These are phyloP conservation scores for Spermophilus dauricus DNA, from an alignment of 2,113 vertebrate species.

Conservation along the genomic window DNA sequence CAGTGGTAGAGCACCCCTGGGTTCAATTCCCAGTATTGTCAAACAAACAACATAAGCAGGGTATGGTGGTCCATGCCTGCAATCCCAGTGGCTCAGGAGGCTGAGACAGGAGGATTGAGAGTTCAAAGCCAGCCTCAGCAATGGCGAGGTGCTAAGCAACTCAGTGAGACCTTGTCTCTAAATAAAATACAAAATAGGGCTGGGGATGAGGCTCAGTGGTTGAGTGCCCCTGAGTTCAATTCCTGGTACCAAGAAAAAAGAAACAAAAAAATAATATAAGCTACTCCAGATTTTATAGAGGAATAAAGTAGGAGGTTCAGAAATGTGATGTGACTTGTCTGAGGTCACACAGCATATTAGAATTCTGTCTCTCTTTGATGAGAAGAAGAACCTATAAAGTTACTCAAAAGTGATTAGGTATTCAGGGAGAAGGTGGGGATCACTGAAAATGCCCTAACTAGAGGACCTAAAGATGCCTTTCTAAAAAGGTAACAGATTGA, in stretches of 20 bases:
- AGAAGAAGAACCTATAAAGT: conserved; percentile 22
- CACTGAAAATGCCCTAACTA: neutral
- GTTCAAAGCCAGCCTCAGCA: too few species aligned
- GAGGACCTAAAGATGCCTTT: neutral
- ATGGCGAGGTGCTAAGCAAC: too few species aligned
- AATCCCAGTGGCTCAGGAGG: too few species aligned
- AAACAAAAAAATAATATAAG: neutral
- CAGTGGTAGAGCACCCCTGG: neutral
- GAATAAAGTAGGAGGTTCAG: conserved; percentile 3
- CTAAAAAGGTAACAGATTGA: neutral
- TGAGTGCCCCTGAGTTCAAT: too few species aligned
- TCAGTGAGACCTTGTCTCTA: too few species aligned
- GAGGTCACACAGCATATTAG: neutral
- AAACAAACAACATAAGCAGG: too few species aligned
- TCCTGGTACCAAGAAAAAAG: too few species aligned
- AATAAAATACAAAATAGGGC: too few species aligned
- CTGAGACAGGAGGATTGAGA: too few species aligned
- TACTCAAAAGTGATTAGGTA: neutral
- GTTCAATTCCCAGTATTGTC: too few species aligned
- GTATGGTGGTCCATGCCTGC: too few species aligned
- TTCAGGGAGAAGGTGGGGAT: neutral
- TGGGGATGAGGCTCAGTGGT: too few species aligned
- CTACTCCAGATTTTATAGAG: neutral
- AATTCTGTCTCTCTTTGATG: neutral
- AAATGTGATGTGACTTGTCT: neutral